Percentiles rank a stretch among this genome's conserved stretches.
phyloP scores from a whole-genome alignment of 2,888 invertebrate genomes.

The Melanotus villosus region DNA sequence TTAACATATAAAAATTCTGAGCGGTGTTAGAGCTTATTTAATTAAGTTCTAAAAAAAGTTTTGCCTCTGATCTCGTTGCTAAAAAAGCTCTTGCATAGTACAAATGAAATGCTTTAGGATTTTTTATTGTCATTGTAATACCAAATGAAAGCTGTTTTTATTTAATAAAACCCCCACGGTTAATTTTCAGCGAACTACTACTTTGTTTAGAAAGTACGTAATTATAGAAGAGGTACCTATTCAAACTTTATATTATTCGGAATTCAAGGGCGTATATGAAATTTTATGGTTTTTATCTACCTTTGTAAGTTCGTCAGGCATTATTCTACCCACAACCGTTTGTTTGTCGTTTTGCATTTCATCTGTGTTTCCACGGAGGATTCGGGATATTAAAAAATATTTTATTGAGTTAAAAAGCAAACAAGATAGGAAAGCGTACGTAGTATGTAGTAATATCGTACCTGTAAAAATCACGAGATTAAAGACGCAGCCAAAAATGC shows the following conservation, averaged over 20 bases:
- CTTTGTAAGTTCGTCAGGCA: not conserved
- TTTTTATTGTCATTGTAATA: too few relatives aligned
- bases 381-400: slow-evolving; percentile 18
- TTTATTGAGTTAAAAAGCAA: slow-evolving; percentile 11
- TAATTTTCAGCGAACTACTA: too few relatives aligned
- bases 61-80: too few relatives aligned
- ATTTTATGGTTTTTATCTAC: slow-evolving; percentile 9
- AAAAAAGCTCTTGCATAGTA: too few relatives aligned
- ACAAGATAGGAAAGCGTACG: not conserved
- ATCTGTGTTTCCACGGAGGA: not conserved
- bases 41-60: too few relatives aligned
- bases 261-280: not conserved
- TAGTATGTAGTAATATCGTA: not conserved
- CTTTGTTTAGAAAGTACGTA: too few relatives aligned
- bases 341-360: slow-evolving; percentile 1
- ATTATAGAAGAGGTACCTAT: not conserved
- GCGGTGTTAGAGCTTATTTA: too few relatives aligned
- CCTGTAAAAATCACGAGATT: slow-evolving; percentile 9
- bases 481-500: not conserved
- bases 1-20: too few relatives aligned
- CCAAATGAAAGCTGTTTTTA: too few relatives aligned
- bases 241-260: not conserved
- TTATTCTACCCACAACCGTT: slow-evolving; percentile 3
- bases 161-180: too few relatives aligned
- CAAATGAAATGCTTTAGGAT: too few relatives aligned